Conservation (phyloP, 2,888 invertebrate species). For the Taphrorychus bicolor region DNA sequence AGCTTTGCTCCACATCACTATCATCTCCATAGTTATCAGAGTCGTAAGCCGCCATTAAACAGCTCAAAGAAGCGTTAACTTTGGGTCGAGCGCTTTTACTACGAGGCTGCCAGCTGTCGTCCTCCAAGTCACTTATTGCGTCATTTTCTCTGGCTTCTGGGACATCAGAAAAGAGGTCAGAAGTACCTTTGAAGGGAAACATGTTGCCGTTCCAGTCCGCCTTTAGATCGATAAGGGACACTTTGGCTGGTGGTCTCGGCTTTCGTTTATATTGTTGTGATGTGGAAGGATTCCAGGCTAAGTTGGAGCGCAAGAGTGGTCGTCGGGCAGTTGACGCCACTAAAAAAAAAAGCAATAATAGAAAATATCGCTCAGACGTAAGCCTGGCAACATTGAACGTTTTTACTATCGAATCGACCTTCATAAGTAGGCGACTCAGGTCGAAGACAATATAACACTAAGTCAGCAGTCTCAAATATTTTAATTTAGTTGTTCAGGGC, state of each 20-base stretch:
- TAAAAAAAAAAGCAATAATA: constrained; percentile 30
- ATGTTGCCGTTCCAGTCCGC: constrained; percentile 57
- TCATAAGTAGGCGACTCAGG: too few species aligned
- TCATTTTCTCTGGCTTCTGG: constrained; percentile 47
- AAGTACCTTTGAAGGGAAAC: constrained; percentile 57
- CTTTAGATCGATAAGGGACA: constrained; percentile 54
- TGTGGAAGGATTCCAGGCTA: neutral
- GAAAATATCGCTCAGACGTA: neutral
- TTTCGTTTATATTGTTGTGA: constrained; percentile 25
- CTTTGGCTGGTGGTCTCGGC: constrained; percentile 38
- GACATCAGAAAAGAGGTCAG: constrained; percentile 45
- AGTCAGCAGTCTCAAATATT: too few species aligned
- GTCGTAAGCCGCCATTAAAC: constrained; percentile 66
- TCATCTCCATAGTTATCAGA: constrained; percentile 62
- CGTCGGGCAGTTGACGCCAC: constrained; percentile 32
- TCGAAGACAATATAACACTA: too few species aligned
- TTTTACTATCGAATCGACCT: too few species aligned
- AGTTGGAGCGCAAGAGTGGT: constrained; percentile 11
- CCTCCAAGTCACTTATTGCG: constrained; percentile 51
- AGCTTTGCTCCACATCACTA: constrained; percentile 47
- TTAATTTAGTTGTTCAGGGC: too few species aligned
- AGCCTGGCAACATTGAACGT: too few species aligned
- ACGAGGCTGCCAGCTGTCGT: constrained; percentile 54
- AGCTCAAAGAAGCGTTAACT: constrained; percentile 65
- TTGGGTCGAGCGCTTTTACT: constrained; percentile 33